Conservation (phyloP, 2,797 vertebrate genomes). For the Scolopax bukidnonensis region DNA sequence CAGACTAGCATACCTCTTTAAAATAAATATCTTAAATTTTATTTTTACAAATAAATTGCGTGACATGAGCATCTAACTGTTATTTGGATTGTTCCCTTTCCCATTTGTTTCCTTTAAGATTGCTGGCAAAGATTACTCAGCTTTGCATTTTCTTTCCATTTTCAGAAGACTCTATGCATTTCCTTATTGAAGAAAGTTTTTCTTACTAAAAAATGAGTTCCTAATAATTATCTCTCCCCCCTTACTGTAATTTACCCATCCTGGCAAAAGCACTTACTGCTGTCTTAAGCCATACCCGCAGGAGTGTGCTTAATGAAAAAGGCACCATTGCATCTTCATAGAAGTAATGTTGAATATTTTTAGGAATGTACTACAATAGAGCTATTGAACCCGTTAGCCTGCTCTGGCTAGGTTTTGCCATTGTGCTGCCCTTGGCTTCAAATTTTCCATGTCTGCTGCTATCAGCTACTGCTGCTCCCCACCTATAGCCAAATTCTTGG, state of each 20-base stretch:
- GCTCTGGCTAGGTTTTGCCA: neutral
- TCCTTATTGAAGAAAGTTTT: conserved; percentile 49
- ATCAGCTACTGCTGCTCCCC: neutral
- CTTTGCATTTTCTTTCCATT: neutral
- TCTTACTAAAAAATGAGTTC: conserved; percentile 37
- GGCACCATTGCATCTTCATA: neutral
- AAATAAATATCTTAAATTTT: neutral
- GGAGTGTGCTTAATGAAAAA: neutral
- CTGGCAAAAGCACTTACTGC: neutral
- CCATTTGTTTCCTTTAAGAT: neutral
- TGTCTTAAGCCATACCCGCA: neutral
- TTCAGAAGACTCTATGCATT: neutral
- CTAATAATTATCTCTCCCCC: conserved; percentile 27
- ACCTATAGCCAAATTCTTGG: neutral
- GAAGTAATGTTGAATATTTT: neutral
- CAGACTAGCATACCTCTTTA: neutral
- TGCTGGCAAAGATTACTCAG: neutral
- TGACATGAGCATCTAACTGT: neutral
- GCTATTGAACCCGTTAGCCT: neutral
- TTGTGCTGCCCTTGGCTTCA: neutral
- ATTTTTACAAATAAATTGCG: neutral
- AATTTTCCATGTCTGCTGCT: neutral
- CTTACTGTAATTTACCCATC: conserved; percentile 12
- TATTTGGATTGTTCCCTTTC: neutral
- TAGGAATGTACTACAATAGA: neutral